Evolutionary conservation across 2,888 invertebrate genomes (phyloP).

Genomic region (Carterocephalus palaemon): DNA sequence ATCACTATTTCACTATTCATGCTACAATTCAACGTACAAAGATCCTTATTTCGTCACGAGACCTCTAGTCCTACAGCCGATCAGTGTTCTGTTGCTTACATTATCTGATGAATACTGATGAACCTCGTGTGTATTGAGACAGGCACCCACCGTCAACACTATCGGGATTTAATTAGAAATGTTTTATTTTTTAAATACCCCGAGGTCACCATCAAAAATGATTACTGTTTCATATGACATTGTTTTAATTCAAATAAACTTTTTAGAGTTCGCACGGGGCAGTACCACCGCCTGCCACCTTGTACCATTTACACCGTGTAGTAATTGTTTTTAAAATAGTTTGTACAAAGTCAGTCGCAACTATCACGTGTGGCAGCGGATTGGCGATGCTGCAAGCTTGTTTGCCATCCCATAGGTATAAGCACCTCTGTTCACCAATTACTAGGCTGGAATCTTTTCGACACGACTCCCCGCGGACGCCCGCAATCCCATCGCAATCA

Average conservation of each 20-base stretch:
- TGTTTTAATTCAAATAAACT: too few species aligned
- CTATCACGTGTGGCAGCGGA: too few species aligned
- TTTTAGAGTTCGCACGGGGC: too few species aligned
- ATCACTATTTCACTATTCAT: background rate
- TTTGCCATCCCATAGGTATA: too few species aligned
- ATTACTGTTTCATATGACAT: too few species aligned
- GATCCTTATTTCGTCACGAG: slow-evolving; percentile 11
- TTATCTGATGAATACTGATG: slow-evolving; percentile 35
- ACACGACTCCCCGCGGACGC: slow-evolving; percentile 19
- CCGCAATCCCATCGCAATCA: slow-evolving; percentile 26
- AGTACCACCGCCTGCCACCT: too few species aligned
- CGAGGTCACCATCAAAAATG: too few species aligned
- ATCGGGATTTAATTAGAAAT: background rate
- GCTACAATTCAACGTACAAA: background rate
- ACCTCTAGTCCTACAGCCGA: slow-evolving; percentile 1
- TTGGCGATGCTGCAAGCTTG: too few species aligned
- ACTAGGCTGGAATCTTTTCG: slow-evolving; percentile 1
- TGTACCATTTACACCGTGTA: too few species aligned
- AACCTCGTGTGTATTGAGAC: slow-evolving; percentile 4
- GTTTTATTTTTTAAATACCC: too few species aligned
- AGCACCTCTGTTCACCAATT: background rate
- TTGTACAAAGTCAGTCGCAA: too few species aligned
- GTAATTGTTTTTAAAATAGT: too few species aligned
- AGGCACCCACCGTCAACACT: background rate
- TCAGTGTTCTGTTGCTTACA: slow-evolving; percentile 35